These are phyloP conservation scores for Huso huso DNA, from an alignment of 2,797 vertebrate genomes.

Conservation along the genomic window DNA sequence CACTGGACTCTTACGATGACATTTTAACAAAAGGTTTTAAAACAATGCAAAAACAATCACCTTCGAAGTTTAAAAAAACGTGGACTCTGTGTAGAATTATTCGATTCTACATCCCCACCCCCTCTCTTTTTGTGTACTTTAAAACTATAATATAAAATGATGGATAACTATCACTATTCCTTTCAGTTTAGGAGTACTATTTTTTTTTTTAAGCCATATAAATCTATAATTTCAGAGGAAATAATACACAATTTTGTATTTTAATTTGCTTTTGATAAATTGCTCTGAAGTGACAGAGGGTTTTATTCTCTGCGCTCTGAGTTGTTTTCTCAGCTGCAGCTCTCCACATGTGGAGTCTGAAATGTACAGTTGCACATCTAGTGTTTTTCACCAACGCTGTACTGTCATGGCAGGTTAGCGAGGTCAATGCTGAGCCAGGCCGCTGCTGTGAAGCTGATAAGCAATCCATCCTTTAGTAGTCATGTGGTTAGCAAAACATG, in stretches of 20 bases:
- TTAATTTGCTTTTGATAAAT: not conserved
- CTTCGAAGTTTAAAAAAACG: no score
- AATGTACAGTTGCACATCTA: constrained; percentile 40
- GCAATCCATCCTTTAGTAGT: not conserved
- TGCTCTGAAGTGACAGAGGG: constrained; percentile 43
- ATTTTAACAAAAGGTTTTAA: no score
- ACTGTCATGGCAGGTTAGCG: constrained; percentile 1
- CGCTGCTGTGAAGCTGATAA: not conserved
- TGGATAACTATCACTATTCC: no score
- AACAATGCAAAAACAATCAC: no score
- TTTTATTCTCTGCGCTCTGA: not conserved
- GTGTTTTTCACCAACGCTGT: constrained; percentile 21
- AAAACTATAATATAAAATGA: no score
- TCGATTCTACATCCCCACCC: no score
- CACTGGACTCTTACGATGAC: no score
- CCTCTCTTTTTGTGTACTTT: no score
- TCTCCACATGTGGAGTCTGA: constrained; percentile 4
- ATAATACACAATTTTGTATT: not conserved
- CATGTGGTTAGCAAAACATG: not conserved
- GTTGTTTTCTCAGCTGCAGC: constrained; percentile 59
- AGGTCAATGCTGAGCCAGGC: not conserved
- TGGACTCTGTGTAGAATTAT: no score
- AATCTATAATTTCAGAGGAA: no score
- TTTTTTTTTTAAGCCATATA: no score
- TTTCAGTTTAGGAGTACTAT: no score